Base-by-base conservation (phyloP, 2,888 invertebrate species). In the Seira ritae region DNA sequence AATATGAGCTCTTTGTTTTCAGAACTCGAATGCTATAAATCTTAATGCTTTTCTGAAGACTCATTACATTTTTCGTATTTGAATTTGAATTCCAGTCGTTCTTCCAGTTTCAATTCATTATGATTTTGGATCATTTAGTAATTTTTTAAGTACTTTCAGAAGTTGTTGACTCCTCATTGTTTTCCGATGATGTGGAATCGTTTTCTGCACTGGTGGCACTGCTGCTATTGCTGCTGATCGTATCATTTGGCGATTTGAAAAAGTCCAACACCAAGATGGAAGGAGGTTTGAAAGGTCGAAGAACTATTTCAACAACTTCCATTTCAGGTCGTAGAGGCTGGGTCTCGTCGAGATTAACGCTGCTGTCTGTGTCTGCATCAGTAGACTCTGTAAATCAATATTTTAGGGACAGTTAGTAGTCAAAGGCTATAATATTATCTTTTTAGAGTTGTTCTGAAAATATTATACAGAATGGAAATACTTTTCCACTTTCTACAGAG, bases 221-320 rank as follows among this genome's bases (percentile, higher is more conserved):
- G n/a, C n/a, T 72, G 20, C 66, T 20, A 50, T n/a, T 15, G 8
- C 17, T 37, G 46, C 42, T 46, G 0, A 4, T 50, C 19, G 69
- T 78, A 37, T 31, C 20, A 23, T 84, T 84, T 20, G 80, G 10
- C 71, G 77, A 74, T 24, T 19, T 42, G 62, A 78, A 74, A 66
- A 84, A 77, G 71, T 84, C 84, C 46, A 84, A 22, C 31, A 84
- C 72, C 15, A 81, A 24, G 37, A 84, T 60, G 17, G 78, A 69
- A 76, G 84, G 80, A 42, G 80, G 84, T 50, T 42, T 55, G 67
- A 76, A 81, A 20, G 81, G 81, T 71, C 71, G 70, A 22, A 76
- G 23, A 6, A 81, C 37, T 24, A 81, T 17, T 19, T 81, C 81
- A 46, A 81, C 81, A 20, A 81, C 17, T 55, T 81, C 81, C 66